Evolutionary conservation across 2,888 invertebrate species (phyloP).

Genomic region (Tetragonula carbonaria): DNA sequence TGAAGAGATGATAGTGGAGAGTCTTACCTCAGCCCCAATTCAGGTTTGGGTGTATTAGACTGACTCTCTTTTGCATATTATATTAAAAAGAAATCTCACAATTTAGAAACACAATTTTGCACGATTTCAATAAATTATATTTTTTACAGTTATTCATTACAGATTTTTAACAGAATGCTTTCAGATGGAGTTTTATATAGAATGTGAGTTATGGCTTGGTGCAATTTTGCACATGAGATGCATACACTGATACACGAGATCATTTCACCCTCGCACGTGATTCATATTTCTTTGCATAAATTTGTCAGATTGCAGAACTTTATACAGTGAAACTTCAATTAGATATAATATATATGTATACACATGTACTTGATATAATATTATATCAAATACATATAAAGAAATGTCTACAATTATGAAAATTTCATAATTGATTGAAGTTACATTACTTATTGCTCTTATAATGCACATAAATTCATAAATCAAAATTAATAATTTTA

Average conservation of each 20-base stretch:
- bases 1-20: conserved; percentile 78
- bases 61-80: conserved; percentile 70
- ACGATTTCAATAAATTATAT: conserved; percentile 53
- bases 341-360: neutral
- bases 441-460: conserved; percentile 3
- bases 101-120: conserved; percentile 66
- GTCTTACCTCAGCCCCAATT: conserved; percentile 78
- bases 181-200: conserved; percentile 25
- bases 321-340: conserved; percentile 31
- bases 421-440: conserved; percentile 17
- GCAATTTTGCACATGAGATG: conserved; percentile 53
- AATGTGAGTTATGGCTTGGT: conserved; percentile 53
- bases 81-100: conserved; percentile 59
- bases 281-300: conserved; percentile 35
- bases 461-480: conserved; percentile 21
- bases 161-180: conserved; percentile 53
- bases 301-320: conserved; percentile 10
- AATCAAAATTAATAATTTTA: conserved; percentile 16
- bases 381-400: neutral
- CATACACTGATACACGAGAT: conserved; percentile 27
- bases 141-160: conserved; percentile 39
- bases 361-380: too few relatives aligned
- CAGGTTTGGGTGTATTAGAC: conserved; percentile 76
- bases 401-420: neutral
- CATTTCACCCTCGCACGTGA: conserved; percentile 60